phyloP scores from a whole-genome alignment of 2,888 invertebrate genomes.

The Ophioninae sp. region DNA sequence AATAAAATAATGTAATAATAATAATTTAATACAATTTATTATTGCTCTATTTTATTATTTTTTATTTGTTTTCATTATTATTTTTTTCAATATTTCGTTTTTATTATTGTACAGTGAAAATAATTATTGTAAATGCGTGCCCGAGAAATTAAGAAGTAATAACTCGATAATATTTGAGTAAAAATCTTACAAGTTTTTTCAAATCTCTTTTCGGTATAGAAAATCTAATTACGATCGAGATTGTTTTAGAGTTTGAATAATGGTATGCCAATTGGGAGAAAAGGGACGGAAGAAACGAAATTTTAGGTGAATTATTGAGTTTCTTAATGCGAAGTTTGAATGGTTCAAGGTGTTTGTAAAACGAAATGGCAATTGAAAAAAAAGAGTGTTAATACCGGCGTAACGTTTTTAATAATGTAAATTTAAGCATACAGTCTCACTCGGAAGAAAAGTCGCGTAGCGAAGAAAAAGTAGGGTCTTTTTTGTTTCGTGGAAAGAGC shows the following conservation, averaged over 20 bases:
- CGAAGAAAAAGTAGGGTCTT: neutral
- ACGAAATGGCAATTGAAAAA: neutral
- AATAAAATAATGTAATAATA: too few relatives aligned
- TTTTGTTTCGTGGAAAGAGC: constrained; percentile 48
- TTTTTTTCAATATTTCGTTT: too few relatives aligned
- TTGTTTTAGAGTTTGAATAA: neutral
- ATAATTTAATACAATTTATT: too few relatives aligned
- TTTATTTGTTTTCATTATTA: too few relatives aligned
- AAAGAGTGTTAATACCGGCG: neutral
- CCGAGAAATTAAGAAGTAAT: too few relatives aligned
- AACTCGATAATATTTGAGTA: too few relatives aligned
- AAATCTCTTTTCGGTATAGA: too few relatives aligned
- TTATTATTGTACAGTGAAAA: too few relatives aligned
- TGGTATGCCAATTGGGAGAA: neutral
- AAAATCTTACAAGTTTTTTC: too few relatives aligned
- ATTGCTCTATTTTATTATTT: too few relatives aligned
- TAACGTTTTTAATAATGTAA: too few relatives aligned
- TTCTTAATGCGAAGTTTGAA: neutral
- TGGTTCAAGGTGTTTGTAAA: neutral
- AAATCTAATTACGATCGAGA: neutral
- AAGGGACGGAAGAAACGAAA: neutral
- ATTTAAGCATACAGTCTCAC: neutral
- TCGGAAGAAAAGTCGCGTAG: neutral
- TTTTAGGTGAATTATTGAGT: neutral
- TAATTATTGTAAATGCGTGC: too few relatives aligned